Base-by-base conservation (phyloP, 2,888 invertebrate species). In the Synanthedon formicaeformis region DNA sequence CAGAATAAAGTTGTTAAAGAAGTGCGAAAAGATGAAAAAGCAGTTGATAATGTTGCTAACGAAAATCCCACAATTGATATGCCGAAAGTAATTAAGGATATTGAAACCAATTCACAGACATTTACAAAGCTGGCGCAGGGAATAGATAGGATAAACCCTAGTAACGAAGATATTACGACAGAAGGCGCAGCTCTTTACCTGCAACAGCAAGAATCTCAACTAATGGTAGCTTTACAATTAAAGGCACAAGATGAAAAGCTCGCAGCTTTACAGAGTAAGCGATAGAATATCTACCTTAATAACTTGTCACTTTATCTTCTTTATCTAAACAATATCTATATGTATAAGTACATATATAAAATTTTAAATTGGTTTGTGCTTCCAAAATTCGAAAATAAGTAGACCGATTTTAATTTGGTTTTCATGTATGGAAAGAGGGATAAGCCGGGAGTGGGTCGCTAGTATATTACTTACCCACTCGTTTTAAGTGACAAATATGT, bases 191-290 rank as follows among this genome's bases (percentile, higher is more conserved):
- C 89, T 8, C 67, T 90, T 34, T 89, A 88, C 54, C 71, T 91
- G 55, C 90, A 91, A 58, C 90, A 91, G 60, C 91, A 91, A 64
- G 91, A 91, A 68, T 88, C 90, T 0, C 90, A 91, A 61, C 61
- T 91, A 50, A 77, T 90, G 79, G 86, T 91, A 49, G 90, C 91
- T 8, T 68, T 91, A 58, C 91, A 91, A 59, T 69, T 91, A 53
- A 90, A 90, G 65, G 91, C 90, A 48, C 91, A 91, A 60, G 91
- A 91, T 64, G 90, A 91, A 60, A 89, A 84, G 65, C 73, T 91
- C 41, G 81, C 84, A 5, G 85, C 88, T 23, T 85, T 91, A 71
- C 90, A 90, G 63, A 61, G 86, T 78, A 79, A 88, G 75, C 60
- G 49, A 12, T 2, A 51, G 48, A 40, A 11, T 48, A 6, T 6